These are phyloP conservation scores for Cephus nigrinus DNA, from an alignment of 2,888 invertebrate genomes.

Conservation along the genomic window DNA sequence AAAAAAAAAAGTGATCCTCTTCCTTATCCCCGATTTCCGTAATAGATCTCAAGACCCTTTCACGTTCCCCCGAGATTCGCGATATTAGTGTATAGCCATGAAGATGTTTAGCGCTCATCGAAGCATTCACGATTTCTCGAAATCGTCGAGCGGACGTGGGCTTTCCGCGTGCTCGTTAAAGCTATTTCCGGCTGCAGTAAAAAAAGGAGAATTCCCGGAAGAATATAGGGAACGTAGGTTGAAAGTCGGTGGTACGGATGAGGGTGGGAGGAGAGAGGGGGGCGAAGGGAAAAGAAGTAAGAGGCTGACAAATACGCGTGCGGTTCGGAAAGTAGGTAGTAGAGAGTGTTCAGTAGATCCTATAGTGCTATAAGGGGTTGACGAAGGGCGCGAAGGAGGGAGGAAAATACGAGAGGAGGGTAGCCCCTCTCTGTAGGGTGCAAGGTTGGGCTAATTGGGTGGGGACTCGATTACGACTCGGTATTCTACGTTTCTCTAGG, in stretches of 20 bases:
- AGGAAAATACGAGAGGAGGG: background rate
- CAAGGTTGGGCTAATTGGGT: slow-evolving; percentile 56
- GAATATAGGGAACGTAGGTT: background rate
- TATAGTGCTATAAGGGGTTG: background rate
- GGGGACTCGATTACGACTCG: slow-evolving; percentile 57
- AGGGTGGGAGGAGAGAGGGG: no score
- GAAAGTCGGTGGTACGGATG: background rate
- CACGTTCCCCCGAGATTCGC: background rate
- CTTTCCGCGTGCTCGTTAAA: slow-evolving; percentile 28
- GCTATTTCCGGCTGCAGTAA: slow-evolving; percentile 30
- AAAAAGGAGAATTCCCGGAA: slow-evolving; percentile 22
- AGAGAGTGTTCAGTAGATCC: background rate
- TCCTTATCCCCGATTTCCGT: background rate
- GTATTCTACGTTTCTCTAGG: slow-evolving; percentile 50
- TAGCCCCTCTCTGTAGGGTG: slow-evolving; percentile 26
- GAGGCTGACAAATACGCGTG: background rate
- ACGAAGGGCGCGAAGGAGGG: background rate
- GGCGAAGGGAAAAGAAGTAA: background rate
- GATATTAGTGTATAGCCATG: background rate
- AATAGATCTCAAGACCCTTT: background rate
- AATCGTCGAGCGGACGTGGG: slow-evolving; percentile 1
- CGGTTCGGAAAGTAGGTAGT: background rate
- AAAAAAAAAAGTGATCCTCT: background rate
- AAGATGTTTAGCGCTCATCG: background rate
- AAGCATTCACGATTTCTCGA: background rate